Conservation (phyloP, 2,888 invertebrate species). For the Apoda limacodes region DNA sequence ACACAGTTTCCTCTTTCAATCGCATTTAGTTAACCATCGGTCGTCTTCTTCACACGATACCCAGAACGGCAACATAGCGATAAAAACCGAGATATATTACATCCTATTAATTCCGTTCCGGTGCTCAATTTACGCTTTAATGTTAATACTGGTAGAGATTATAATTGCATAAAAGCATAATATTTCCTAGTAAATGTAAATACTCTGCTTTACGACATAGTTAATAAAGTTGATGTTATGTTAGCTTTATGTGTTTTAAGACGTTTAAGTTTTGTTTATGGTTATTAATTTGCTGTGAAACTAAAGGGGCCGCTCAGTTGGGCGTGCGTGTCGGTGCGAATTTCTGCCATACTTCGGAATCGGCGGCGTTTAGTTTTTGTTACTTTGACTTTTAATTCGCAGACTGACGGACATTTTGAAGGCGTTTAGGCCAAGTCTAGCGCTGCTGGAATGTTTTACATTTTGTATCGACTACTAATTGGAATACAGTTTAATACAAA, state of each 20-base stretch:
- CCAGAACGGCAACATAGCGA: slow-evolving; percentile 61
- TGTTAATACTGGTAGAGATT: slow-evolving; percentile 55
- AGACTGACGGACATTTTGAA: slow-evolving; percentile 56
- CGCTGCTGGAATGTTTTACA: slow-evolving; percentile 37
- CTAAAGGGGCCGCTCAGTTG: slow-evolving; percentile 69
- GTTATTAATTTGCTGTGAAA: slow-evolving; percentile 71
- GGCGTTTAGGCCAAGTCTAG: slow-evolving; percentile 33
- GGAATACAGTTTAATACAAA: too few relatives aligned
- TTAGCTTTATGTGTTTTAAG: slow-evolving; percentile 36
- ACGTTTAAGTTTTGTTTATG: slow-evolving; percentile 46
- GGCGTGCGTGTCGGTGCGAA: slow-evolving; percentile 69
- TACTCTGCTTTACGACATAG: slow-evolving; percentile 45
- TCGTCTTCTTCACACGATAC: slow-evolving; percentile 46
- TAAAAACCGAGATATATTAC: slow-evolving; percentile 66
- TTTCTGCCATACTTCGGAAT: slow-evolving; percentile 68
- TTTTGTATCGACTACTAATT: too few relatives aligned
- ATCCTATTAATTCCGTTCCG: slow-evolving; percentile 64
- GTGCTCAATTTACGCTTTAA: slow-evolving; percentile 65
- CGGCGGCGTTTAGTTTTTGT: slow-evolving; percentile 65
- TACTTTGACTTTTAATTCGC: slow-evolving; percentile 56
- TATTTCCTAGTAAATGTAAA: slow-evolving; percentile 40
- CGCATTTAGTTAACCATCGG: slow-evolving; percentile 18
- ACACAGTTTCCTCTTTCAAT: slow-evolving; percentile 41
- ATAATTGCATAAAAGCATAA: slow-evolving; percentile 53
- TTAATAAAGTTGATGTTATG: slow-evolving; percentile 54